Base-by-base conservation (phyloP, 2,113 vertebrate species). In the Dendropsophus ebraccatus region DNA sequence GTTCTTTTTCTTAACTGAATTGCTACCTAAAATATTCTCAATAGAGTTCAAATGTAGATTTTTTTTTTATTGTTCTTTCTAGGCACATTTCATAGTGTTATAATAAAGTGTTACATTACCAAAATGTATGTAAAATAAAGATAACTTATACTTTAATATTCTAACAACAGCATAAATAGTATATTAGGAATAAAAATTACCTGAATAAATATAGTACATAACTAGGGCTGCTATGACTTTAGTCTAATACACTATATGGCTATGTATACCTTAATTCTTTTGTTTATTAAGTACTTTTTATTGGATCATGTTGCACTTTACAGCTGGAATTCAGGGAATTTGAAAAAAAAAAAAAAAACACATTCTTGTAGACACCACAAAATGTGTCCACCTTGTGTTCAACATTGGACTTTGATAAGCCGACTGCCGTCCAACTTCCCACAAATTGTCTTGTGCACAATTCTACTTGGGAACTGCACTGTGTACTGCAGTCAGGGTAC, bases 351-450 rank as follows among this genome's bases (percentile, higher is more conserved):
- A n/a, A n/a, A n/a, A 99, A 99, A 89, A 97, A 94, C 65, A 99
- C 98, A 79, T 99, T 99, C 95, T 99, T 99, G 94, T 99, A 99
- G 90, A 99, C 98, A 88, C 97, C 97, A 91, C 98, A 96, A 92
- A 99, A 99, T 47, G 98, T 99, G 91, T 99, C 98, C 70, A 98
- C 98, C 95, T 99, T 99, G 94, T 99, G 98, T 92, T 99, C 98
- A 80, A 99, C 97, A 41, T 99, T 99, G 93, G 72, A 99, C 97
- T 93, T 99, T 99, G 91, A 99, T 99, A 90, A 99, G 98, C 86
- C 98, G 92, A 92, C 97, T 99, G 95, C 96, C 96, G 1, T 99
- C 98, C 92, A 97, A 92, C 83, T 99, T 99, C 81, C 99, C 97
- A 0, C 97, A 92, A 93, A 99, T 98, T 92, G 97, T 95, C 92